Conservation (phyloP, 2,888 invertebrate genomes). For the Drosophila suboccidentalis region DNA sequence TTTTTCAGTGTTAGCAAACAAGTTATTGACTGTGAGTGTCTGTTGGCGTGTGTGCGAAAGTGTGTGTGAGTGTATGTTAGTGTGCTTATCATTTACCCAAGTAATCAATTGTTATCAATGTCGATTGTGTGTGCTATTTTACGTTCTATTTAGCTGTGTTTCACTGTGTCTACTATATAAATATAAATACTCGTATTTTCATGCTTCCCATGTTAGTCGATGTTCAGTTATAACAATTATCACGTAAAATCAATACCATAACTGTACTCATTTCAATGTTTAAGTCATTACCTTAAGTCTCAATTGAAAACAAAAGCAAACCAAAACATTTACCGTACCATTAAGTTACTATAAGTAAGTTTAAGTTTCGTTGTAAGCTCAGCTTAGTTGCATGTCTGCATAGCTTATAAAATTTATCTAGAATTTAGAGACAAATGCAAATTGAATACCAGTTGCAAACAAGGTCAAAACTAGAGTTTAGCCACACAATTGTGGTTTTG, state of each 20-base stretch:
- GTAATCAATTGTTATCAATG: slow-evolving; percentile 70
- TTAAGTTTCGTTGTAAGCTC: slow-evolving; percentile 64
- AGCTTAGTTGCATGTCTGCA: slow-evolving; percentile 56
- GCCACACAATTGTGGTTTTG: slow-evolving; percentile 6
- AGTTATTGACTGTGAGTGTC: slow-evolving; percentile 15
- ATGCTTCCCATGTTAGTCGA: slow-evolving; percentile 54
- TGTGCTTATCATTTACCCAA: slow-evolving; percentile 54
- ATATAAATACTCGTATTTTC: slow-evolving; percentile 28
- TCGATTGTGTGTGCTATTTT: slow-evolving; percentile 62
- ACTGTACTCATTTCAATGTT: slow-evolving; percentile 30
- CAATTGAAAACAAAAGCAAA: slow-evolving; percentile 23
- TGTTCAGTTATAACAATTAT: slow-evolving; percentile 56
- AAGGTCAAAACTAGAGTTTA: slow-evolving; percentile 1
- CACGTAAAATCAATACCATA: slow-evolving; percentile 32
- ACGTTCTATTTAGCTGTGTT: slow-evolving; percentile 54
- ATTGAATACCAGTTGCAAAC: slow-evolving; percentile 2
- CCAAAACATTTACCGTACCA: slow-evolving; percentile 35
- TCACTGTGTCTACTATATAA: slow-evolving; percentile 48
- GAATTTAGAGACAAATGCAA: slow-evolving; percentile 22
- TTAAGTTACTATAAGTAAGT: slow-evolving; percentile 64
- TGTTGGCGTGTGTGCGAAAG: slow-evolving; percentile 2
- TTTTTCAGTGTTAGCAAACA: slow-evolving; percentile 35
- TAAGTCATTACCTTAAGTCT: slow-evolving; percentile 28
- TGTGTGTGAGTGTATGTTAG: slow-evolving; percentile 23
- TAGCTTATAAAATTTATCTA: slow-evolving; percentile 20